These are phyloP conservation scores for Calosoma granatense DNA, from an alignment of 1,140 invertebrate species.

Conservation along the genomic window DNA sequence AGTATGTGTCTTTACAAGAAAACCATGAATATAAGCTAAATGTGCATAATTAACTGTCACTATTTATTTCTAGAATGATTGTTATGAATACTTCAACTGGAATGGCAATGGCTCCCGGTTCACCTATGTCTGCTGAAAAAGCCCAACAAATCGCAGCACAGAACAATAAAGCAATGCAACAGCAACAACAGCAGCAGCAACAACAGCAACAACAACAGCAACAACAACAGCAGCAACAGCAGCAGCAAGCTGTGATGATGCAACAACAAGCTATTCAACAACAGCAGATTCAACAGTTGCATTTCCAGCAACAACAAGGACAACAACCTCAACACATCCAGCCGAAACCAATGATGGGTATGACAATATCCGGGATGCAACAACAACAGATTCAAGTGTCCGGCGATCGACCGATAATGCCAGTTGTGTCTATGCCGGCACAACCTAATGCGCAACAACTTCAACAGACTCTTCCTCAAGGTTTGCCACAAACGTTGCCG, in stretches of 20 bases:
- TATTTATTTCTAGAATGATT: conserved; percentile 41
- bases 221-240: conserved; percentile 37
- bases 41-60: conserved; percentile 18
- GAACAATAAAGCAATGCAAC: conserved; percentile 33
- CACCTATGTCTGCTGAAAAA: conserved; percentile 34
- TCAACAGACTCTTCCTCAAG: conserved; percentile 34
- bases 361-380: conserved; percentile 35
- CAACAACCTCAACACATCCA: conserved; percentile 41
- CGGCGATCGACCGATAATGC: conserved; percentile 42
- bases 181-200: conserved; percentile 30
- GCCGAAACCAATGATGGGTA: conserved; percentile 45
- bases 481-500: conserved; percentile 21
- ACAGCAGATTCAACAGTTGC: conserved; percentile 33
- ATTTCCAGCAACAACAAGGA: conserved; percentile 34
- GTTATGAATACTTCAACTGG: conserved; percentile 45
- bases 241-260: conserved; percentile 32
- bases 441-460: conserved; percentile 37
- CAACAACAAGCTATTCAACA: conserved; percentile 34
- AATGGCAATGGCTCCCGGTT: conserved; percentile 40
- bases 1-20: conserved; percentile 26
- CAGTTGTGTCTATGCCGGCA: conserved; percentile 43
- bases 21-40: conserved; percentile 17
- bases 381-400: conserved; percentile 36
- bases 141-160: conserved; percentile 38
- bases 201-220: conserved; percentile 35